Evolutionary conservation across 2,888 invertebrate species (phyloP), one percentile per base, ranked within the genome.

Genomic region (Latheticus oryzae): DNA sequence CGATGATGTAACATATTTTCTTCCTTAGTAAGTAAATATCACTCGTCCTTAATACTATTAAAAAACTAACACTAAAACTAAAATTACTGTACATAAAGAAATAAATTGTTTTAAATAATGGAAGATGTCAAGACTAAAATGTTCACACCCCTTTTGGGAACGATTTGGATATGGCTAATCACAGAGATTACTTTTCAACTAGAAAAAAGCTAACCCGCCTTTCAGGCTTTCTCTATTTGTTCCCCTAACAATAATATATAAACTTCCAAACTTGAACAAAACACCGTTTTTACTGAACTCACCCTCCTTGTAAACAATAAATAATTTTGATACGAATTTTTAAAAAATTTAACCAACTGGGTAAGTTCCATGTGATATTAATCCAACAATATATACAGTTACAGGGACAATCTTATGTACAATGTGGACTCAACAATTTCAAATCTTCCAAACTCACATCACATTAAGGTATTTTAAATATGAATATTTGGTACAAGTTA

Each of bases 131-230:
- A 43, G 56, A 58, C 57, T 30, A 58, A 47, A 43, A 28, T 51
- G 53, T 47, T 42, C 60, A 55, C 57, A 52, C 60, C 60, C 59
- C 38, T n/a, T 43, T 51, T 47, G 60, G 61, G 59, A 65, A 58
- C 60, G 58, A 58, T 63, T 66, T 62, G 63, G 73, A 73, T 71
- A 72, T 73, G 71, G 65, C 71, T 67, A 70, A 73, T 72, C 70
- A 72, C 71, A 72, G 70, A 67, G 64, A 68, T 61, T 66, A 23
- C 52, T 23, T 32, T 50, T 38, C 37, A 47, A 33, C 47, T 35
- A 47, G 23, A 33, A 33, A 28, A 47, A 47, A 47, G 35, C 33
- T 24, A 24, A 24, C 37, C 35, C 38, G 54, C 33, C 23, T 40
- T 33, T 57, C 43, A 48, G 38, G 38, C 47, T 57, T 37, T 38